Conservation (phyloP, 2,888 invertebrate genomes). For the Chrysodeixis includens region DNA sequence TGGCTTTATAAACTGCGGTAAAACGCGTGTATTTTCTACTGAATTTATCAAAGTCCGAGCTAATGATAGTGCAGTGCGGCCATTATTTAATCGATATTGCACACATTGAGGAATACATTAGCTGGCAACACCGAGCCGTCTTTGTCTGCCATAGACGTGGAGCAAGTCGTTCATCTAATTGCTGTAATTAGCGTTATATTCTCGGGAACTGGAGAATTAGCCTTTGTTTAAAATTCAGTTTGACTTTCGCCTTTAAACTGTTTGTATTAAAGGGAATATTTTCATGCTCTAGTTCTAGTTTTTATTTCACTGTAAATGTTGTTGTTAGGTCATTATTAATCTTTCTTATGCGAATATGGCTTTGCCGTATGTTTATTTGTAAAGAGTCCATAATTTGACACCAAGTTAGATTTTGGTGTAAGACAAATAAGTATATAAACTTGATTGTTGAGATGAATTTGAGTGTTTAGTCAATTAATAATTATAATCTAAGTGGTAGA, state of each 20-base stretch:
- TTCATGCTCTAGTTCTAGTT: not conserved
- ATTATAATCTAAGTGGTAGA: no score
- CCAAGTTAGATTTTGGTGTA: no score
- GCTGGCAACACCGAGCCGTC: not conserved
- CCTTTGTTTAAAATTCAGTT: constrained; percentile 1
- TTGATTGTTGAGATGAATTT: no score
- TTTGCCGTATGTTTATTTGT: no score
- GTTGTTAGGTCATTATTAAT: not conserved
- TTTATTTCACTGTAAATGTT: not conserved
- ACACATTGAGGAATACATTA: constrained; percentile 10
- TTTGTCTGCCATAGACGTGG: not conserved
- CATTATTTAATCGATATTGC: constrained; percentile 32
- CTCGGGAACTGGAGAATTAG: not conserved
- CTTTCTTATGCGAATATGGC: no score
- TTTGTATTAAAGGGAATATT: not conserved
- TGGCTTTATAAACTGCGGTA: constrained; percentile 9
- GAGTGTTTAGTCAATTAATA: no score
- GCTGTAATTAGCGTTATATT: not conserved
- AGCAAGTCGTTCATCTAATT: constrained; percentile 15
- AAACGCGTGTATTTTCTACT: constrained; percentile 22
- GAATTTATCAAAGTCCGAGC: constrained; percentile 29
- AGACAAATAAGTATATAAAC: no score
- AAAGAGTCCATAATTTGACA: no score
- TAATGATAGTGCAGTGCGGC: constrained; percentile 17
- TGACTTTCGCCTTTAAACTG: not conserved